Base-by-base conservation (phyloP, 2,113 vertebrate genomes). In the Pelusios castaneus region DNA sequence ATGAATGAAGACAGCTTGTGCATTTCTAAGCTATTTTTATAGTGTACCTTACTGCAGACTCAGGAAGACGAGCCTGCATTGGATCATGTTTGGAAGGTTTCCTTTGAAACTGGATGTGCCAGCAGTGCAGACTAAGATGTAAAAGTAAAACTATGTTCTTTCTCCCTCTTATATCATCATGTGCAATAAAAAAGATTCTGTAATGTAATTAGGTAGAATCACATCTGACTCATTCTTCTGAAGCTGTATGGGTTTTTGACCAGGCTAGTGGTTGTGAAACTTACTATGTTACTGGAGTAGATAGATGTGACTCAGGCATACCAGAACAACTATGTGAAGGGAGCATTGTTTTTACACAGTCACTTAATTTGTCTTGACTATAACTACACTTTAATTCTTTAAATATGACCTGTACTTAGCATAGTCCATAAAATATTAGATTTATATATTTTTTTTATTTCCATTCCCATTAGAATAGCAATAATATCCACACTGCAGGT, bases 61-160 rank as follows among this genome's bases (percentile, higher is more conserved):
- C 2, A 3, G 13, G 73, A 67, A 52, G 70, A 2, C 1, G 31
- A 52, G 78, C 13, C 31, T 27, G 63, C 31, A 67, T n/a, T 17
- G n/a, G 63, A 5, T 70, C 63, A 38, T 70, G 9, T 70, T 11
- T 70, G n/a, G 19, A 70, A 70, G n/a, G 63, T n/a, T 70, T 70
- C 38, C n/a, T 13, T 67, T 47, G 54, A 27, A 88, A 76, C 52
- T 56, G 0, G 41, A 55, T 45, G 41, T 41, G 9, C 19, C 41
- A 81, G 49, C 56, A 63, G 0, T 86, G 14, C 0, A 0, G 25
- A 19, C 77, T 45, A 27, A 43, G 87, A 43, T 56, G 4, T 0
- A 12, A 55, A 84, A 11, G 76, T 27, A 52, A 89, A 84, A 51
- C 54, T 80, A 58, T 70, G 63, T 70, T 70, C 12, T n/a, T 70